Conservation (phyloP, 1,140 invertebrate genomes). For the Aradophagus sp. region DNA sequence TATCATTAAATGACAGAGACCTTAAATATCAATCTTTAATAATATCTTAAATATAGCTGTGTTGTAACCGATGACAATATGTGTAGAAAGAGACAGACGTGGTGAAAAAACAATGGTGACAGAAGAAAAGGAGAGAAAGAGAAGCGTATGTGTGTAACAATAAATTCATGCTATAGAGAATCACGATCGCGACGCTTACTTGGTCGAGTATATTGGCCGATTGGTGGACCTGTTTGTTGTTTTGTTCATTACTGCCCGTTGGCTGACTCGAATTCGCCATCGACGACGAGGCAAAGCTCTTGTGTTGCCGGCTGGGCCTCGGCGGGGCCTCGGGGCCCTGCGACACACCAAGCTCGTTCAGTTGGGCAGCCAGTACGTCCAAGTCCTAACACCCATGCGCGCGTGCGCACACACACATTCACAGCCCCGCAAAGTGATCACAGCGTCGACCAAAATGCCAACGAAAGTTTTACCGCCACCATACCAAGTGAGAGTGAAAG, state of each 20-base stretch:
- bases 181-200: conserved; percentile 61
- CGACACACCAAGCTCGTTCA: conserved; percentile 90
- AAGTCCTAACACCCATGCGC: conserved; percentile 83
- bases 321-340: conserved; percentile 77
- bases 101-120: conserved; percentile 30
- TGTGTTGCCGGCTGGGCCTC: conserved; percentile 74
- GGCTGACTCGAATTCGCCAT: conserved; percentile 66
- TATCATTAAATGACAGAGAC: too few relatives aligned
- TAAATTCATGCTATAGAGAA: conserved; percentile 38
- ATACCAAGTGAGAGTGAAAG: conserved; percentile 28
- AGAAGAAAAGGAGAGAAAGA: conserved; percentile 27
- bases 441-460: conserved; percentile 5
- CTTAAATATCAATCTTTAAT: too few relatives aligned
- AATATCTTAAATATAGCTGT: conserved; percentile 40
- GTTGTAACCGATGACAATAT: conserved; percentile 22
- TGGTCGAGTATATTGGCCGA: conserved; percentile 70
- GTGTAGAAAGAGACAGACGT: too few relatives aligned
- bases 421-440: conserved; percentile 40
- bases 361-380: conserved; percentile 92
- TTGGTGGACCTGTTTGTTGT: conserved; percentile 71
- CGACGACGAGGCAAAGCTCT: conserved; percentile 63
- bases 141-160: conserved; percentile 39
- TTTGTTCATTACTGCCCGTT: conserved; percentile 66
- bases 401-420: conserved; percentile 70
- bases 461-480: conserved; percentile 34